A percentile compares a stretch with the other conserved stretches of the same genome.
phyloP scores from a whole-genome alignment of 2,797 vertebrate species.

The Rhyacichthys aspro region DNA sequence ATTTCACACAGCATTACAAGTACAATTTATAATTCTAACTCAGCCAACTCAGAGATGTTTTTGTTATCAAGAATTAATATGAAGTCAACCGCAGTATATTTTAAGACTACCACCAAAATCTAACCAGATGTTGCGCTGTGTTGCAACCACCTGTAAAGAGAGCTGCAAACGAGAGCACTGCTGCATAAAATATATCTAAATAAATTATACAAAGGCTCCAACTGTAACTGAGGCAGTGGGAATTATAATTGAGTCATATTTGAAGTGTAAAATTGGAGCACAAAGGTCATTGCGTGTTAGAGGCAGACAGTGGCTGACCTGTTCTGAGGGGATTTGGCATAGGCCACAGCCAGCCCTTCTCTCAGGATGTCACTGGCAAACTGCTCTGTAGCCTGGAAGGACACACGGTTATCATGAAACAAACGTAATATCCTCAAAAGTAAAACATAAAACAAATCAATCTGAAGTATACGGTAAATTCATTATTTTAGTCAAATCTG shows the following conservation, averaged over 20 bases:
- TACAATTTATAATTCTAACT: too few species aligned
- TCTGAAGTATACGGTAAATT: conserved; percentile 10
- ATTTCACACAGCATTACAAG: too few species aligned
- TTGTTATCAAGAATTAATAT: too few species aligned
- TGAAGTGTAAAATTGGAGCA: conserved; percentile 23
- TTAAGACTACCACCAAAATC: too few species aligned
- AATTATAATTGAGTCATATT: neutral
- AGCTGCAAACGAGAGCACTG: too few species aligned
- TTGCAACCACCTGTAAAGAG: too few species aligned
- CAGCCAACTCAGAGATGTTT: too few species aligned
- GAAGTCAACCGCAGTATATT: too few species aligned
- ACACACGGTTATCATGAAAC: conserved; percentile 28
- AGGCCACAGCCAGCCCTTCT: conserved; percentile 89
- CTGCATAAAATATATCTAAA: too few species aligned
- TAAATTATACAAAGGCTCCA: neutral
- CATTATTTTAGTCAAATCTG: conserved; percentile 19
- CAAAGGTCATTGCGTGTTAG: conserved; percentile 30
- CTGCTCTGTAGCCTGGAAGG: conserved; percentile 90
- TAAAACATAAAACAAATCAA: conserved; percentile 29
- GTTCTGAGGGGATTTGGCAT: conserved; percentile 88
- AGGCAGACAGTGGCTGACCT: conserved; percentile 83
- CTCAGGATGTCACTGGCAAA: conserved; percentile 93
- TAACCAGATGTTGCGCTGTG: too few species aligned
- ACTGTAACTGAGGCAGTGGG: too few species aligned
- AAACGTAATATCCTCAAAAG: conserved; percentile 10